These are phyloP conservation scores for Coenobita brevimanus DNA, from an alignment of 1,140 invertebrate genomes.

Conservation along the genomic window DNA sequence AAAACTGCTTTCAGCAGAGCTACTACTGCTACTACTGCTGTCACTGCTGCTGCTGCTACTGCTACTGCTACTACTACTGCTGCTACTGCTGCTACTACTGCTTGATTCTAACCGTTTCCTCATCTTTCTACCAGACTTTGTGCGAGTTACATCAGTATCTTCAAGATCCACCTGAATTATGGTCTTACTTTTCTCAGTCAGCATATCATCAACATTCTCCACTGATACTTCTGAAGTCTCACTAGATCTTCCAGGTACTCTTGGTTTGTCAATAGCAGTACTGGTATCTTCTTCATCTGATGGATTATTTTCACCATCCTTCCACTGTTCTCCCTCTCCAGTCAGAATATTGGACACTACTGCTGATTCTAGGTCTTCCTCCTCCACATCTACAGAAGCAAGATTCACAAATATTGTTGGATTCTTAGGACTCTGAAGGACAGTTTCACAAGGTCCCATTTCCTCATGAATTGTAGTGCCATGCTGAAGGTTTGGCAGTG, in stretches of 20 bases:
- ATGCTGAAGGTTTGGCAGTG: conserved; percentile 2
- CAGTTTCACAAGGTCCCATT: conserved; percentile 20
- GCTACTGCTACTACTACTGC: not conserved
- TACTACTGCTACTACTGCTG: conserved; percentile 20
- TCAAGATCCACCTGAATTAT: not conserved
- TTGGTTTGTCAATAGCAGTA: too few relatives aligned
- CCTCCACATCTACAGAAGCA: conserved; percentile 16
- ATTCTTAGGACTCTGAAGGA: not conserved
- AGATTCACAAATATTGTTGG: conserved; percentile 20
- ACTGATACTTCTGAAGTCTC: too few relatives aligned
- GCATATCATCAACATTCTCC: too few relatives aligned
- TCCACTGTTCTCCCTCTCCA: too few relatives aligned
- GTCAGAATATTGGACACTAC: too few relatives aligned
- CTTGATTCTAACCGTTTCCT: not conserved
- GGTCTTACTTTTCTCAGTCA: not conserved
- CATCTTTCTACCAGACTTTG: not conserved
- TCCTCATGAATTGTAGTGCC: conserved; percentile 2
- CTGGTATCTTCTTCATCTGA: too few relatives aligned
- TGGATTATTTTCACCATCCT: too few relatives aligned
- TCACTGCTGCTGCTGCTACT: not conserved
- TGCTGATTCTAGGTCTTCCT: conserved; percentile 10
- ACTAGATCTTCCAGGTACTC: too few relatives aligned
- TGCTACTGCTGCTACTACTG: not conserved
- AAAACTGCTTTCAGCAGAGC: conserved; percentile 42
- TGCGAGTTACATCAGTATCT: too few relatives aligned